phyloP scores from a whole-genome alignment of 2,113 vertebrate species.

The Leucosticte australis region DNA sequence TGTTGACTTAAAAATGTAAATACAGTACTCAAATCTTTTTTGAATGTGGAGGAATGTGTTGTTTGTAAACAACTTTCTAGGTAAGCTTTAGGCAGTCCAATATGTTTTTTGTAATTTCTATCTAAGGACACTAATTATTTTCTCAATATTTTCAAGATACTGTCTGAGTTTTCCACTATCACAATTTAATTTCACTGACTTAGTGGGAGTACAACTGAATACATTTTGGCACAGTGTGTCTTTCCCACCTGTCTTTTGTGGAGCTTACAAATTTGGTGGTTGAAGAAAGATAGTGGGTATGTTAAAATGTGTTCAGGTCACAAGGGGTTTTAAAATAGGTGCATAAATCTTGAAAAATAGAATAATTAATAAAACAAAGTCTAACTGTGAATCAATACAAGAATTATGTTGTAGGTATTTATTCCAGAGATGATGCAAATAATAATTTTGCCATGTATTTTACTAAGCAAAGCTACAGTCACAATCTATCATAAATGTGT shows the following conservation, averaged over 20 bases:
- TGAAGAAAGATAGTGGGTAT: not conserved
- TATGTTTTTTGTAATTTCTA: not conserved
- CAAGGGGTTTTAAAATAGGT: not conserved
- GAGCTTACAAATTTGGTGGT: not conserved
- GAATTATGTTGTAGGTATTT: not conserved
- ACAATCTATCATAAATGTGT: not conserved
- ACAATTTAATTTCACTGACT: not conserved
- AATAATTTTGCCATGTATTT: not conserved
- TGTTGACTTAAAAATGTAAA: not conserved
- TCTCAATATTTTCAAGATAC: not conserved
- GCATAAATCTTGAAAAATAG: not conserved
- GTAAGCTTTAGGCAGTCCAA: not conserved
- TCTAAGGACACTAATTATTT: not conserved
- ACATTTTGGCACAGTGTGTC: not conserved
- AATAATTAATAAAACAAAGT: not conserved
- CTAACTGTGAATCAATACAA: not conserved
- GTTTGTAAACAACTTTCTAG: not conserved
- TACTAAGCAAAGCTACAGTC: not conserved
- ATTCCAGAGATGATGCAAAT: not conserved
- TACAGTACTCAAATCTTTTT: not conserved
- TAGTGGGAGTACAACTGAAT: not conserved
- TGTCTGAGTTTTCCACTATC: not conserved
- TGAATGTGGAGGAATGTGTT: not conserved
- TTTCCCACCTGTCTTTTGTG: not conserved
- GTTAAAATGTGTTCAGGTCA: not conserved